These are phyloP conservation scores for Eilema griseolum DNA, from an alignment of 2,888 invertebrate species.

Conservation along the genomic window DNA sequence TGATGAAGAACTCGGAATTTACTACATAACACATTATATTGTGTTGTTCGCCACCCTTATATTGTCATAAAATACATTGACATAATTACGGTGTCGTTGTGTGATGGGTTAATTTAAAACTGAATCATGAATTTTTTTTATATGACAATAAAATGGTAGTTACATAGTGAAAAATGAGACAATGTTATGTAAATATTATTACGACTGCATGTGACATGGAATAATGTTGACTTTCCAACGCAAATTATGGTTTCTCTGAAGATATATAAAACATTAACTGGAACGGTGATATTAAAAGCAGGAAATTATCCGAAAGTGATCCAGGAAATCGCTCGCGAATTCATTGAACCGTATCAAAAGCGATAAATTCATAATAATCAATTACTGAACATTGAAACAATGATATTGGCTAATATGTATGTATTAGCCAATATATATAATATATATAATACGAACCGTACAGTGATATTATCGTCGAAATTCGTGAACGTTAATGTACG, in stretches of 20 bases:
- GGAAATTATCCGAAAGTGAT: slow-evolving; percentile 19
- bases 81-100: background rate
- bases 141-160: slow-evolving; percentile 1
- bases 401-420: slow-evolving; percentile 68
- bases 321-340: slow-evolving; percentile 13
- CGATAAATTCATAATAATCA: slow-evolving; percentile 58
- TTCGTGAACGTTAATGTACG: slow-evolving; percentile 76
- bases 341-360: slow-evolving; percentile 45
- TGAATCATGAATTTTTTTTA: background rate
- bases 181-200: background rate
- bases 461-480: slow-evolving; percentile 71
- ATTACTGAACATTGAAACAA: slow-evolving; percentile 65
- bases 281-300: slow-evolving; percentile 8
- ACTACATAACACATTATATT: too few species aligned
- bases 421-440: too few species aligned
- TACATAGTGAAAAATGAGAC: background rate
- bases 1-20: too few species aligned
- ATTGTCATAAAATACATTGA: background rate
- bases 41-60: too few species aligned
- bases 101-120: background rate
- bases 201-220: background rate
- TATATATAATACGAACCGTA: slow-evolving; percentile 55
- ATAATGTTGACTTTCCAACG: background rate
- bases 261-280: background rate
- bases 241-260: background rate